A percentile compares a stretch with the other conserved stretches of the same genome.
Conservation (phyloP, 2,113 vertebrate species). For the Agapornis roseicollis region DNA sequence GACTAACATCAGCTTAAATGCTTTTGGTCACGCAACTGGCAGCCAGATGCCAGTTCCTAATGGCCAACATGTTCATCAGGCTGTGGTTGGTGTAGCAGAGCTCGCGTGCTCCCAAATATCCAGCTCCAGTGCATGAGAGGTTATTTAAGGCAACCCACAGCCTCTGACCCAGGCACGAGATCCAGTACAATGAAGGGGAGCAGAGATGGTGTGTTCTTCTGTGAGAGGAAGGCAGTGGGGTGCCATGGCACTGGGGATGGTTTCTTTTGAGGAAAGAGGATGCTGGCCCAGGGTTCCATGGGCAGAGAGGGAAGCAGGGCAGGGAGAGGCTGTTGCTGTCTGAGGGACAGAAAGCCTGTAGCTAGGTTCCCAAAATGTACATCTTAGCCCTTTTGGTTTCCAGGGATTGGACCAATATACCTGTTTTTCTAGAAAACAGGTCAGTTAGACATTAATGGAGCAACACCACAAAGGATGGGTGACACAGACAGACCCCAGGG, state of each 20-base stretch:
- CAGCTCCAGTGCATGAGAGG: not conserved
- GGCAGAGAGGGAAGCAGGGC: not conserved
- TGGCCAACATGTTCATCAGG: rapidly evolving
- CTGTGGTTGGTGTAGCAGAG: not conserved
- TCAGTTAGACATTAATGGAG: not conserved
- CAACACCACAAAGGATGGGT: not conserved
- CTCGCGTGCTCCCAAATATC: rapidly evolving
- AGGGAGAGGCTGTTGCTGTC: not conserved
- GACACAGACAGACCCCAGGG: not conserved
- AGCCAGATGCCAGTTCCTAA: not conserved
- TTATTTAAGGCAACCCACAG: not conserved
- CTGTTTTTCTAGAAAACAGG: not conserved
- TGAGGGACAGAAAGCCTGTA: not conserved
- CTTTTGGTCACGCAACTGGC: not conserved
- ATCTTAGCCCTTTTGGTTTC: not conserved
- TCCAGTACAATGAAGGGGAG: not conserved
- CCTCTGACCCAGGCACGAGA: not conserved
- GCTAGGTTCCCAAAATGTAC: not conserved
- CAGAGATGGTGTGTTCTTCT: not conserved
- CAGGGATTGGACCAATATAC: not conserved
- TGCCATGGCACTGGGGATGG: rapidly evolving
- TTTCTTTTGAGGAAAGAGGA: rapidly evolving
- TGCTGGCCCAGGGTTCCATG: rapidly evolving
- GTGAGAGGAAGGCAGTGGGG: not conserved
- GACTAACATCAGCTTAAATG: not conserved